Conservation (phyloP, 2,888 invertebrate species). For the Ornithoptera priamus region DNA sequence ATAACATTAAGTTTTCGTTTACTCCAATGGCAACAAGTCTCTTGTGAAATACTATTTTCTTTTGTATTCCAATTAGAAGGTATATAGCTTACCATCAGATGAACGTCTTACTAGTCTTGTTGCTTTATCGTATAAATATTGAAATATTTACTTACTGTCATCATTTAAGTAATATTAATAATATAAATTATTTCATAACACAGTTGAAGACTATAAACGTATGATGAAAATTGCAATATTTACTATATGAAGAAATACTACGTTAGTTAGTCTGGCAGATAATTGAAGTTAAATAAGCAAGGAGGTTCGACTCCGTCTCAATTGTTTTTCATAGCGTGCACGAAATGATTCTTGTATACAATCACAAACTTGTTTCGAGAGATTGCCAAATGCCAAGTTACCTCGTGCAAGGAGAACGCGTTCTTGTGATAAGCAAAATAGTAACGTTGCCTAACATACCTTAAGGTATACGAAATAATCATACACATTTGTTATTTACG, state of each 20-base stretch:
- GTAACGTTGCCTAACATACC: conserved; percentile 6
- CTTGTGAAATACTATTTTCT: too few relatives aligned
- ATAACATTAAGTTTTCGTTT: too few relatives aligned
- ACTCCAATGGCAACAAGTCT: too few relatives aligned
- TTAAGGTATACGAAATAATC: not conserved
- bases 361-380: conserved; percentile 27
- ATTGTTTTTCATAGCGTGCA: conserved; percentile 22
- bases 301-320: conserved; percentile 8
- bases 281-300: not conserved
- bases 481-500: not conserved
- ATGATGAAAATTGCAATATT: too few relatives aligned
- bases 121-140: too few relatives aligned
- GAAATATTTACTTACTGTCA: too few relatives aligned
- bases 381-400: conserved; percentile 25
- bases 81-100: too few relatives aligned
- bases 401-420: conserved; percentile 28
- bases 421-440: conserved; percentile 17
- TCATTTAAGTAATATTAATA: too few relatives aligned
- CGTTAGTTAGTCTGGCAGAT: not conserved
- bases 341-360: conserved; percentile 15
- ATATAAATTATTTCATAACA: too few relatives aligned
- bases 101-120: too few relatives aligned
- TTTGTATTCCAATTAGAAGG: too few relatives aligned
- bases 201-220: too few relatives aligned
- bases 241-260: not conserved